Evolutionary conservation across 2,113 vertebrate species (phyloP).

Genomic region (Chloropsis hardwickii): DNA sequence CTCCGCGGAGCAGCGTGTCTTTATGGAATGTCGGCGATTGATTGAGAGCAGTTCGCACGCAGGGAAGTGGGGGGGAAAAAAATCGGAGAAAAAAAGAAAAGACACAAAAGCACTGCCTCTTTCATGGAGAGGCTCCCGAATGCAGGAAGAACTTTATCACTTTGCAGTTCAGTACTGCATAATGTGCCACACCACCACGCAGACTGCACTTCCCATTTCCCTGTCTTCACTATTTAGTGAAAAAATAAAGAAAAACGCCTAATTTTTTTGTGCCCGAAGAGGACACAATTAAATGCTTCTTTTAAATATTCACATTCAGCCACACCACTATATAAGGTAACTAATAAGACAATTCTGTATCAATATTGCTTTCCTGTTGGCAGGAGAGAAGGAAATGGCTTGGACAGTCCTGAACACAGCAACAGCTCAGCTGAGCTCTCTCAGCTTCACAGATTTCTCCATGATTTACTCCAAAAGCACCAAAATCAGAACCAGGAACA

Average conservation of each 20-base stretch:
- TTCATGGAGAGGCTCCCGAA: not conserved
- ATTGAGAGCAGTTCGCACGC: not conserved
- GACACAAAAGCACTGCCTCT: not conserved
- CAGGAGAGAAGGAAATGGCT: not conserved
- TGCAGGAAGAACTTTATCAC: not conserved
- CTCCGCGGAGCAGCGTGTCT: not conserved
- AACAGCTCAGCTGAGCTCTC: not conserved
- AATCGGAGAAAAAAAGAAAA: not conserved
- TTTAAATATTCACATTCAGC: not conserved
- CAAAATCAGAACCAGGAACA: not conserved
- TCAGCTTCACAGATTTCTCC: not conserved
- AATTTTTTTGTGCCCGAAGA: not conserved
- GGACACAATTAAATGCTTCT: not conserved
- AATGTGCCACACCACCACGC: accelerated
- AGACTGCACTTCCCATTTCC: not conserved
- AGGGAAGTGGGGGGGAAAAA: not conserved
- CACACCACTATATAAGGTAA: not conserved
- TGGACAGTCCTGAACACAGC: accelerated
- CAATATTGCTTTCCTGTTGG: not conserved
- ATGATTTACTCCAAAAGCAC: not conserved
- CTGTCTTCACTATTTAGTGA: not conserved
- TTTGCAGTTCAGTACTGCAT: not conserved
- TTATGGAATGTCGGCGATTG: not conserved
- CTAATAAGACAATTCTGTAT: not conserved
- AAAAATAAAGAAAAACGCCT: not conserved